Evolutionary conservation across 2,797 vertebrate species (phyloP).

Genomic region (Poeciliopsis paucimaculata): DNA sequence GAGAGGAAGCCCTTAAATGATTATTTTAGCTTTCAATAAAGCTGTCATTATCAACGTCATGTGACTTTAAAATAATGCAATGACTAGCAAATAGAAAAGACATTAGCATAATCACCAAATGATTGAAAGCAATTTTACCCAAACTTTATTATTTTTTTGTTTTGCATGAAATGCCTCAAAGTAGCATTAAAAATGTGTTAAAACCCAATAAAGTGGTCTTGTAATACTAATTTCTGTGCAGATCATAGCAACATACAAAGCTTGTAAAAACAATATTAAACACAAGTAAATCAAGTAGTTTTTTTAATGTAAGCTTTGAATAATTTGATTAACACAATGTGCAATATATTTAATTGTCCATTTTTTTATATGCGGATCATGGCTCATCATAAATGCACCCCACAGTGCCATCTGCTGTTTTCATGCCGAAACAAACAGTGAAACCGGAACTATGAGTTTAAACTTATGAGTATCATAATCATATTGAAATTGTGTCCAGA

Average conservation of each 20-base stretch:
- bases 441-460: not conserved
- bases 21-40: slow-evolving; percentile 25
- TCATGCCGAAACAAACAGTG: not conserved
- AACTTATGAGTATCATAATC: not conserved
- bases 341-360: not conserved
- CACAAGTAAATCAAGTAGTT: not conserved
- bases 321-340: not conserved
- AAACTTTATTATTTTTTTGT: not conserved
- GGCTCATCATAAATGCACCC: slow-evolving; percentile 24
- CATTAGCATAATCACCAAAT: slow-evolving; percentile 8
- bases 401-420: slow-evolving; percentile 76
- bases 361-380: not conserved
- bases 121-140: not conserved
- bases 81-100: slow-evolving; percentile 18
- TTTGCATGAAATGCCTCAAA: slow-evolving; percentile 3
- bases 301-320: not conserved
- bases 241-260: not conserved
- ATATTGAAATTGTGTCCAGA: not conserved
- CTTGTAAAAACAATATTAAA: not conserved
- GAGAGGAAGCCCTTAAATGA: slow-evolving; percentile 44
- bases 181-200: not conserved
- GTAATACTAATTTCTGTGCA: not conserved
- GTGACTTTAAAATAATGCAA: slow-evolving; percentile 22
- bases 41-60: slow-evolving; percentile 26
- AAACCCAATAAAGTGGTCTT: not conserved